Evolutionary conservation across 2,888 invertebrate genomes (phyloP).

Genomic region (Bruchidius siliquastri): DNA sequence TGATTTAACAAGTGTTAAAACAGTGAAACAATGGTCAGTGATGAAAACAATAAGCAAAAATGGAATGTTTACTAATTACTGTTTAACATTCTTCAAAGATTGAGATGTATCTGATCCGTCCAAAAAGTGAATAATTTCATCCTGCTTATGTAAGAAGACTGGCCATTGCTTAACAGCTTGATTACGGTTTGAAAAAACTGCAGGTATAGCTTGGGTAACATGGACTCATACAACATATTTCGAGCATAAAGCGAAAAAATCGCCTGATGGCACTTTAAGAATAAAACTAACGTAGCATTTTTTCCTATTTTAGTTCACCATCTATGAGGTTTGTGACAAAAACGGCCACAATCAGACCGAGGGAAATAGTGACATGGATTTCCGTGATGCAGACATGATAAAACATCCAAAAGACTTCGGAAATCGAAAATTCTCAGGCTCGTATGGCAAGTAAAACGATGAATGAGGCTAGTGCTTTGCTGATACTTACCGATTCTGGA

Average conservation of each 20-base stretch:
- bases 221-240: too few relatives aligned
- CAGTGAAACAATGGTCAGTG: background rate
- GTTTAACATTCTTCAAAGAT: background rate
- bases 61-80: background rate
- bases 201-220: background rate
- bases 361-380: too few relatives aligned
- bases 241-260: too few relatives aligned
- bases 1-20: background rate
- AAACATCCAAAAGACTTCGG: too few relatives aligned
- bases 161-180: background rate
- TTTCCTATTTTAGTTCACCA: too few relatives aligned
- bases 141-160: background rate
- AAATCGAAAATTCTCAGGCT: too few relatives aligned
- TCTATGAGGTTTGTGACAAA: too few relatives aligned
- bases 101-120: background rate
- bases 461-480: background rate
- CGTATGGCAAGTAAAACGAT: too few relatives aligned
- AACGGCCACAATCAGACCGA: too few relatives aligned
- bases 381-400: too few relatives aligned
- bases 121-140: background rate
- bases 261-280: too few relatives aligned
- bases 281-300: too few relatives aligned
- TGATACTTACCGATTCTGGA: constrained; percentile 66
- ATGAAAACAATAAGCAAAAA: background rate
- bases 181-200: background rate